Conservation (phyloP, 2,888 invertebrate genomes). For the Tipula vernalis region DNA sequence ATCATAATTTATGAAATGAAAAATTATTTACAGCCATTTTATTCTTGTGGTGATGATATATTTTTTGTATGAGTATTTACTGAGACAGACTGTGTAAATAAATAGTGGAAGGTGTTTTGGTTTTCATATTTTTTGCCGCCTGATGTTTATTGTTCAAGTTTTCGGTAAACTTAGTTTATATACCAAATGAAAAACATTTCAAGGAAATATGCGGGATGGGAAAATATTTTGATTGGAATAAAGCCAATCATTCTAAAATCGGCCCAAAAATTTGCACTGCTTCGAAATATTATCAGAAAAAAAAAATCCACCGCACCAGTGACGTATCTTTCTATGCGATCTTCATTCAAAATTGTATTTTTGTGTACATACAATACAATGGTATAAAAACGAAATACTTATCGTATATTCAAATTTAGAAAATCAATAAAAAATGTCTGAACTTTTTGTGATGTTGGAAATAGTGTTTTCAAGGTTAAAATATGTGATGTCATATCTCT, state of each 20-base stretch:
- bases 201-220: too few relatives aligned
- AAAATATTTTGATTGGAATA: not conserved
- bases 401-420: not conserved
- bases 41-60: not conserved
- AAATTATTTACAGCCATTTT: not conserved
- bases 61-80: not conserved
- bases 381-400: not conserved
- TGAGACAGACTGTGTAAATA: too few relatives aligned
- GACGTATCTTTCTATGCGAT: not conserved
- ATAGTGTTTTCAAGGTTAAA: not conserved
- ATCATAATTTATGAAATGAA: not conserved
- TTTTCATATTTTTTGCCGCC: not conserved
- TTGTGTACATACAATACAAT: not conserved
- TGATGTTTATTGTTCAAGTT: not conserved
- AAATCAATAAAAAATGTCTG: not conserved
- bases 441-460: not conserved
- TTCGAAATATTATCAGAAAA: not conserved
- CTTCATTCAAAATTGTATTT: not conserved
- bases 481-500: not conserved
- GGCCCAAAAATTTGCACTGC: not conserved
- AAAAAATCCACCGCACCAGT: not conserved
- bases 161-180: not conserved
- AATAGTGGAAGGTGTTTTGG: not conserved
- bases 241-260: not conserved
- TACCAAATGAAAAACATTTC: not conserved